phyloP scores from a whole-genome alignment of 2,888 invertebrate species.

The Eupithecia insigniata region DNA sequence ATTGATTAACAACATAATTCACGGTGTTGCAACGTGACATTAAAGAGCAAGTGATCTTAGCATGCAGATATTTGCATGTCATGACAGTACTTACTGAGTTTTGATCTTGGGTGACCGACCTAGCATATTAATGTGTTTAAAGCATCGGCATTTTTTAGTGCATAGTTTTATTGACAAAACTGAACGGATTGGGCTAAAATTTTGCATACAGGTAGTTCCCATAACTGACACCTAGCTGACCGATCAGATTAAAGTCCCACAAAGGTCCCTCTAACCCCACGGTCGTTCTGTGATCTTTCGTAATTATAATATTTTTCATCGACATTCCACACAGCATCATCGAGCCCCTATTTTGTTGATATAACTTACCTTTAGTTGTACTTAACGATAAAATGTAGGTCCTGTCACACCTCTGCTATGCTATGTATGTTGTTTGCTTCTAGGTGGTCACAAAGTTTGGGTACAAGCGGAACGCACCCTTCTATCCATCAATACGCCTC shows the following conservation, averaged over 20 bases:
- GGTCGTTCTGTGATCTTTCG: too few species aligned
- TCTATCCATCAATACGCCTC: slow-evolving; percentile 29
- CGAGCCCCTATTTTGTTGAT: too few species aligned
- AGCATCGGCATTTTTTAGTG: background rate
- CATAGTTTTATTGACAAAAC: too few species aligned
- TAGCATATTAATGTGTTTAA: background rate
- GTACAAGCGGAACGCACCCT: slow-evolving; percentile 19
- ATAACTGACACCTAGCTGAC: too few species aligned
- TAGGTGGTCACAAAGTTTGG: background rate
- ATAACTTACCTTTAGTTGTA: too few species aligned
- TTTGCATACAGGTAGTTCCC: too few species aligned
- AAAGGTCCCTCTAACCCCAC: too few species aligned
- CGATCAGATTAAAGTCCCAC: too few species aligned
- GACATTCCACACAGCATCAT: too few species aligned
- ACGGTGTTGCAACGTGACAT: slow-evolving; percentile 15
- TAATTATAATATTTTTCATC: too few species aligned
- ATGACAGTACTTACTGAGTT: background rate
- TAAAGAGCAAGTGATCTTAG: background rate
- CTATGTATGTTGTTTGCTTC: fast-evolving
- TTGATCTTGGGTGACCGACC: background rate
- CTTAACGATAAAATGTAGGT: background rate
- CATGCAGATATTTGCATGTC: background rate
- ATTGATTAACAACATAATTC: slow-evolving; percentile 12
- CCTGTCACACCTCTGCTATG: background rate
- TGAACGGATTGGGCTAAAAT: too few species aligned